Evolutionary conservation across 64 coral and sea anemone genomes (phyloP).

Genomic region (Pocillopora verrucosa): DNA sequence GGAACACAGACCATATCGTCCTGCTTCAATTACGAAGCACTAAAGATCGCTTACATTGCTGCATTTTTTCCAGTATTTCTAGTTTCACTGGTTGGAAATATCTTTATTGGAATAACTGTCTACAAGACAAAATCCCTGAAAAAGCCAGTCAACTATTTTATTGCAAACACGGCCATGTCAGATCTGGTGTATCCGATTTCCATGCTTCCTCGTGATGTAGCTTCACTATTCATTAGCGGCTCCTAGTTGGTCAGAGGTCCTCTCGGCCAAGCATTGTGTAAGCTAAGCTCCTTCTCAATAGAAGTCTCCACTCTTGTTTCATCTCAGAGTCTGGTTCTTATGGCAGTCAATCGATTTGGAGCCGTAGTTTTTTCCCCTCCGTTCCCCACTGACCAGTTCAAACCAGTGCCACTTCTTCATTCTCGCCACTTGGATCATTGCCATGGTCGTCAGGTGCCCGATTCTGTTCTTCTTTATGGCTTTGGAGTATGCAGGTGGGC

Average conservation of each 20-base stretch:
- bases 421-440: no score
- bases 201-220: background rate
- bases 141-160: background rate
- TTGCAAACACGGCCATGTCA: conserved; percentile 10
- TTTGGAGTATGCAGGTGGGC: background rate
- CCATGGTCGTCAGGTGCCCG: background rate
- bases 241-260: background rate
- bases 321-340: background rate
- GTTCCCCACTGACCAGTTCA: background rate
- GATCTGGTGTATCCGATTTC: background rate
- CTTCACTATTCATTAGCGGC: background rate
- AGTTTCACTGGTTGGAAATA: background rate
- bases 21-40: background rate
- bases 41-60: background rate
- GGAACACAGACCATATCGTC: background rate
- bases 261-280: background rate
- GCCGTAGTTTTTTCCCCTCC: background rate
- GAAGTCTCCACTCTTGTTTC: background rate
- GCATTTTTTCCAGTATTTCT: background rate
- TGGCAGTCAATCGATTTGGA: background rate
- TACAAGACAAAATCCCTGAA: background rate
- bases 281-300: background rate
- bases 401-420: background rate
- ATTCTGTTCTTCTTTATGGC: background rate
- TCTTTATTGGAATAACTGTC: background rate